A percentile compares a stretch with the other conserved stretches of the same genome.
These are phyloP conservation scores for Rutpela maculata DNA, from an alignment of 2,888 invertebrate species.

Conservation along the genomic window DNA sequence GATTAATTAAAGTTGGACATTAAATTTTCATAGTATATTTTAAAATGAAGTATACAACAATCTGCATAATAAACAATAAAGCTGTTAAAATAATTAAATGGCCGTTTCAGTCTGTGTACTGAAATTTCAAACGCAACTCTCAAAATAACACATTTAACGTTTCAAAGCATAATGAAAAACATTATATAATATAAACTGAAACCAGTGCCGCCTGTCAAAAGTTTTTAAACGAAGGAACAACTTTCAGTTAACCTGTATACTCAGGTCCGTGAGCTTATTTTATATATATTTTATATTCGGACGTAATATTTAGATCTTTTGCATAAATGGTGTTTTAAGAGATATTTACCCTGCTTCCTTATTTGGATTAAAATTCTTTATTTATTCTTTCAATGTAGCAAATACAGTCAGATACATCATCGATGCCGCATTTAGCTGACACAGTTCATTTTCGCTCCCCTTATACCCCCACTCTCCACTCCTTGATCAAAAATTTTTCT, in stretches of 20 bases:
- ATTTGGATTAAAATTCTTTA: no score
- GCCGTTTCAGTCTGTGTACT: slow-evolving; percentile 16
- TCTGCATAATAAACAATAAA: slow-evolving; percentile 22
- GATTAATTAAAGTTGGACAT: background rate
- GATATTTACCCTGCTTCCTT: no score
- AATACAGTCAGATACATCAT: no score
- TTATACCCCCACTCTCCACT: no score
- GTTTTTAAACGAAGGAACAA: slow-evolving; percentile 17
- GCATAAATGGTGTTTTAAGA: no score
- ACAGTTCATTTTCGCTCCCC: no score
- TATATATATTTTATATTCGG: background rate
- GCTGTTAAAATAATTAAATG: slow-evolving; percentile 31
- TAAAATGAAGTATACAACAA: background rate
- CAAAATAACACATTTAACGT: slow-evolving; percentile 14
- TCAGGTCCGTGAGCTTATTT: background rate
- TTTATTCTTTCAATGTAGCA: no score
- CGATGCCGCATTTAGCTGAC: no score
- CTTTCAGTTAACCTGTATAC: slow-evolving; percentile 14
- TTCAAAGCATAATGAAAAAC: slow-evolving; percentile 25
- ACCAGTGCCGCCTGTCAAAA: slow-evolving; percentile 26
- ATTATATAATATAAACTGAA: slow-evolving; percentile 26
- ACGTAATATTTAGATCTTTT: background rate
- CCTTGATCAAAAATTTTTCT: no score
- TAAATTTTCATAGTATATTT: slow-evolving; percentile 17
- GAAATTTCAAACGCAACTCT: slow-evolving; percentile 25